phyloP scores from a whole-genome alignment of 2,888 invertebrate species.

The Rosalia funebris region DNA sequence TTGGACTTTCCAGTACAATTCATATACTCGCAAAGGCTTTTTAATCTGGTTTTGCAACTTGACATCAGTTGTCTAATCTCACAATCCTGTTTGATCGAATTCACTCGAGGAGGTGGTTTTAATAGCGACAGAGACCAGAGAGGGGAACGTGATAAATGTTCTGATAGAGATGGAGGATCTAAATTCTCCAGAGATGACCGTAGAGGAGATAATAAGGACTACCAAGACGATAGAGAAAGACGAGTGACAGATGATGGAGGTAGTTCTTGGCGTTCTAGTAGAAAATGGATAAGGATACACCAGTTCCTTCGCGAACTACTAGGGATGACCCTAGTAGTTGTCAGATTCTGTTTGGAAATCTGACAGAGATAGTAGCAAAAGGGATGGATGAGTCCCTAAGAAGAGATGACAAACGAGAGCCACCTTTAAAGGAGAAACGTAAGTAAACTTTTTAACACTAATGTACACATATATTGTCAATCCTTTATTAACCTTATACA shows the following conservation, averaged over 20 bases:
- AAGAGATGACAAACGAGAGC: constrained; percentile 37
- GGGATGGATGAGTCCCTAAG: constrained; percentile 47
- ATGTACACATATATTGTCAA: too few relatives aligned
- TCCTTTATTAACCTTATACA: too few relatives aligned
- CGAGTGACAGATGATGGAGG: constrained; percentile 41
- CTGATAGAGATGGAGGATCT: constrained; percentile 15
- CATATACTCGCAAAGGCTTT: too few relatives aligned
- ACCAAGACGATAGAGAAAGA: constrained; percentile 22
- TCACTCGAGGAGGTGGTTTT: constrained; percentile 11
- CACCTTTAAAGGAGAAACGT: constrained; percentile 57
- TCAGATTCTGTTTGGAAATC: constrained; percentile 36
- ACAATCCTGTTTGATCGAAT: too few relatives aligned
- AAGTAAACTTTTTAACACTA: too few relatives aligned
- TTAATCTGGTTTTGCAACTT: too few relatives aligned
- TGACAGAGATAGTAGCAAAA: constrained; percentile 35
- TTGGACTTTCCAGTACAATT: too few relatives aligned
- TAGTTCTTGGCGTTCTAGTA: constrained; percentile 42
- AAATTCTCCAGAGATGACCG: not conserved
- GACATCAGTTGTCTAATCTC: too few relatives aligned
- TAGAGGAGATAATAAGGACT: constrained; percentile 21
- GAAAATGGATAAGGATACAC: constrained; percentile 37
- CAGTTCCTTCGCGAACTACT: constrained; percentile 29
- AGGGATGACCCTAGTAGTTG: constrained; percentile 38
- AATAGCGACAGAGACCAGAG: constrained; percentile 24
- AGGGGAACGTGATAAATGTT: constrained; percentile 20